phyloP scores from a whole-genome alignment of 2,888 invertebrate species.

The Celastrina argiolus region DNA sequence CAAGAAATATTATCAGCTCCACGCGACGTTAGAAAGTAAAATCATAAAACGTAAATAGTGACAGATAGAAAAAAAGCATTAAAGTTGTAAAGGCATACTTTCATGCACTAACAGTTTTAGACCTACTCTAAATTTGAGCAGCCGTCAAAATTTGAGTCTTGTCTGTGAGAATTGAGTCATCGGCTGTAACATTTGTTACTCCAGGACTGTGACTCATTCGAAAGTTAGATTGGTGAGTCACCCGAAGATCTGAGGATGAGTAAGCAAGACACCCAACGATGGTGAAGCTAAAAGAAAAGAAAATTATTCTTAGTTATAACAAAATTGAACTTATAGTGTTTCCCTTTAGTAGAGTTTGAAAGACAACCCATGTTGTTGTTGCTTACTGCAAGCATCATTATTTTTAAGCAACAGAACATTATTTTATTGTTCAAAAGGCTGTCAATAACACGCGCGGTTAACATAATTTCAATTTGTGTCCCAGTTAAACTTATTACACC shows the following conservation, averaged over 20 bases:
- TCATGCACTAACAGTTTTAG: too few species aligned
- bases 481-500: conserved; percentile 15
- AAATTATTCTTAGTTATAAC: too few species aligned
- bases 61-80: too few species aligned
- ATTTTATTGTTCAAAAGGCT: not conserved
- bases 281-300: too few species aligned
- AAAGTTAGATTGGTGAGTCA: not conserved
- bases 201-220: not conserved
- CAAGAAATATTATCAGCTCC: too few species aligned
- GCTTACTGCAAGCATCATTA: not conserved
- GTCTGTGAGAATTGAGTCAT: too few species aligned
- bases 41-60: too few species aligned
- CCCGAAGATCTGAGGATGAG: not conserved
- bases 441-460: not conserved
- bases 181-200: not conserved
- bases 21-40: too few species aligned
- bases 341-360: too few species aligned
- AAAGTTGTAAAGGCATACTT: too few species aligned
- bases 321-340: too few species aligned
- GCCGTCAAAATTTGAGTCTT: not conserved
- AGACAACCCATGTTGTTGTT: not conserved
- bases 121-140: too few species aligned
- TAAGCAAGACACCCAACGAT: not conserved
- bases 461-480: not conserved
- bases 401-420: not conserved